phyloP scores from a whole-genome alignment of 2,888 invertebrate genomes.

The Lasioglossum morio region DNA sequence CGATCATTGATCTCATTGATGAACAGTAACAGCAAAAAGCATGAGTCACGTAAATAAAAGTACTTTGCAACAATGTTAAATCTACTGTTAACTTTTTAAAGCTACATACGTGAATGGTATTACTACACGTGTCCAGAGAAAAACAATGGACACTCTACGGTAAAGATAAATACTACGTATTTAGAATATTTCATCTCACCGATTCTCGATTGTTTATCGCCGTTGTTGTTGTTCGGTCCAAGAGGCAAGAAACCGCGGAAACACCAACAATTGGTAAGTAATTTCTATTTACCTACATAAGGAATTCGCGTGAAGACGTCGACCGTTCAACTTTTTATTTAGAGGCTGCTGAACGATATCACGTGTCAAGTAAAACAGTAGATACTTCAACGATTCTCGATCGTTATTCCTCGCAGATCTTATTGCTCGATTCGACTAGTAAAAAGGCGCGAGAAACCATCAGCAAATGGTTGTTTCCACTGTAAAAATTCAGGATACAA shows the following conservation, averaged over 20 bases:
- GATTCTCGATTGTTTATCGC: neutral
- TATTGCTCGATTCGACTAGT: neutral
- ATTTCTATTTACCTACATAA: no score
- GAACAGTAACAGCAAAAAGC: neutral
- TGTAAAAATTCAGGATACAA: neutral
- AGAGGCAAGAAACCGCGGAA: neutral
- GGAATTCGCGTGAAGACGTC: neutral
- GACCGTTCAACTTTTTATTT: neutral
- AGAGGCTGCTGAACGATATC: neutral
- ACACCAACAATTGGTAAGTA: neutral
- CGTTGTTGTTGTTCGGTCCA: neutral
- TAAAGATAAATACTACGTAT: neutral
- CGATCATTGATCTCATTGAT: neutral
- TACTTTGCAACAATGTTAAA: neutral
- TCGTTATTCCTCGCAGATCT: no score
- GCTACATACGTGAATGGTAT: neutral
- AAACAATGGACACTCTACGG: neutral
- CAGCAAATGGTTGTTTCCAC: neutral
- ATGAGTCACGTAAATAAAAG: neutral
- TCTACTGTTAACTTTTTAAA: neutral
- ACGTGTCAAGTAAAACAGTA: neutral
- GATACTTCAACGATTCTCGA: neutral
- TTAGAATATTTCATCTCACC: slow-evolving; percentile 5
- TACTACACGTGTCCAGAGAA: neutral
- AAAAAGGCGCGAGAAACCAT: neutral